Evolutionary conservation across 2,113 vertebrate genomes (phyloP), one percentile per base, ranked within the genome.

Genomic region (Coptodon bakossiorum): DNA sequence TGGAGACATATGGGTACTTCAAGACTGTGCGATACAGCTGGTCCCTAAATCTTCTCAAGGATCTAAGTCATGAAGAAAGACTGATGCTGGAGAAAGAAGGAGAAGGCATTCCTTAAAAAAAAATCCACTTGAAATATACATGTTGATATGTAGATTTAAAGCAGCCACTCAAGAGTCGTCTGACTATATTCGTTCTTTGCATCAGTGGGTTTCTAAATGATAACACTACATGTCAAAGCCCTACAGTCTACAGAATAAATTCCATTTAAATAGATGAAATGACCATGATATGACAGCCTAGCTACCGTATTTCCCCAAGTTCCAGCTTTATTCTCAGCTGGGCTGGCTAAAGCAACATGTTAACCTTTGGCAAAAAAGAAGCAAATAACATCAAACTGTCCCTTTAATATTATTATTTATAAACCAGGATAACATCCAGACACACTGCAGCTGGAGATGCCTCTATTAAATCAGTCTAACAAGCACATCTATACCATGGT

Each of bases 1-100:
- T 86, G 80, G 34, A 87, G 80, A 88, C 90, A 90, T 86, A 86
- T 89, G 91, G 84, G 17, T 80, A 86, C 82, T 91, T 82, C 53
- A 91, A 50, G 53, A 89, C 80, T 89, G 88, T 76, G 83, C 53
- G 40, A 88, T 84, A 84, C 89, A 88, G 86, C 80, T 86, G 79
- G 13, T 91, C 79, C 34, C 80, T 79, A 82, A 84, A 86, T 88
- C 85, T 84, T 89, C 59, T 38, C 57, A 53, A 73, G 57, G 81
- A 90, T 86, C 50, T 68, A 38, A 78, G 68, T 84, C 61, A 78
- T 3, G 13, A 79, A 36, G 50, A 87, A 85, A 22, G 31, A 61
- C 22, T 79, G 84, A 82, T 57, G 59, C 54, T 36, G 59, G 29
- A 56, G 78, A 57, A 83, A 81, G 61, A 81, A 34, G 22, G 29